These are phyloP conservation scores for Apis laboriosa DNA, from an alignment of 1,140 invertebrate genomes.

Conservation along the genomic window DNA sequence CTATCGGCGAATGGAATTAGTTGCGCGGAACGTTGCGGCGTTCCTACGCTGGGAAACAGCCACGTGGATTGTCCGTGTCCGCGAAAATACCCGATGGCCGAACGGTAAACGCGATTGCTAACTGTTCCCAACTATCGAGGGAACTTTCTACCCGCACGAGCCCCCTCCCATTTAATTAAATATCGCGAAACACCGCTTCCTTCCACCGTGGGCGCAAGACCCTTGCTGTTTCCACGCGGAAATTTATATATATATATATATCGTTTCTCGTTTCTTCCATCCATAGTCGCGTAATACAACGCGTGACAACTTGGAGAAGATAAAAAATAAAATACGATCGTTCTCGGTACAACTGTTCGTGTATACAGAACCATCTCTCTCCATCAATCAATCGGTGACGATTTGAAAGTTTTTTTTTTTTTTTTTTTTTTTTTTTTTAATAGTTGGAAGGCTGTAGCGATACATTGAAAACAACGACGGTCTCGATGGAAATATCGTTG, in stretches of 20 bases:
- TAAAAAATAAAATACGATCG: no score
- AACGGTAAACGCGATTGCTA: constrained; percentile 63
- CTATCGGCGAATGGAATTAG: constrained; percentile 34
- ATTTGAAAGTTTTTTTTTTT: no score
- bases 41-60: constrained; percentile 31
- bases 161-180: constrained; percentile 73
- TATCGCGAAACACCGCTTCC: constrained; percentile 62
- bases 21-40: constrained; percentile 53
- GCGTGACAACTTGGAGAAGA: no score
- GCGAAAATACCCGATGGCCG: constrained; percentile 66
- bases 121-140: constrained; percentile 75
- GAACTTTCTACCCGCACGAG: constrained; percentile 66
- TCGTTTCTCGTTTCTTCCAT: no score
- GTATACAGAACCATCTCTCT: no score
- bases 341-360: no score
- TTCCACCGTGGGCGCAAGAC: constrained; percentile 26
- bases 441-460: no score
- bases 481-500: no score
- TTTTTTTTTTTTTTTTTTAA: no score
- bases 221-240: constrained; percentile 23
- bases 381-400: no score
- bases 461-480: no score
- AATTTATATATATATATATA: background rate
- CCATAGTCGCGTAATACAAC: background rate
- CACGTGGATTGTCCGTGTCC: constrained; percentile 62